Conservation (phyloP, 53 echinoderm and acorn worm genomes). For the Luidia sarsii region DNA sequence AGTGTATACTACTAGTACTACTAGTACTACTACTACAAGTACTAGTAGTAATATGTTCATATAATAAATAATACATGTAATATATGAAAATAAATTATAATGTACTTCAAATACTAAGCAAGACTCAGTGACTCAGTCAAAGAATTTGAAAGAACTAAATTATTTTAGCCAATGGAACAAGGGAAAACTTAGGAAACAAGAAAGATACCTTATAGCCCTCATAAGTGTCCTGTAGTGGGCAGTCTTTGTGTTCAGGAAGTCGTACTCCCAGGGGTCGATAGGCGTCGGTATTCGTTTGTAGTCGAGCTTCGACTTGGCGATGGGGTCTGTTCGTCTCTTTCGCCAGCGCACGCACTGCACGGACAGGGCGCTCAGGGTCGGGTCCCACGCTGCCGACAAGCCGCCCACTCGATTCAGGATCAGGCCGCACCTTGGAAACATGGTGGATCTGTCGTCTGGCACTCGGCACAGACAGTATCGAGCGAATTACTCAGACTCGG, state of each 20-base stretch:
- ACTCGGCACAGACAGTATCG: too few relatives aligned
- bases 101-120: too few relatives aligned
- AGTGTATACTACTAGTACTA: too few relatives aligned
- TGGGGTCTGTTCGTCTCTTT: constrained; percentile 77
- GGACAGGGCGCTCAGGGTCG: constrained; percentile 6
- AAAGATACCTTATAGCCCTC: constrained; percentile 68
- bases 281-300: constrained; percentile 79
- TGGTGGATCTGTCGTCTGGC: too few relatives aligned
- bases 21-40: too few relatives aligned
- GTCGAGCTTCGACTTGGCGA: constrained; percentile 73
- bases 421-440: constrained; percentile 52
- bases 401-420: constrained; percentile 30
- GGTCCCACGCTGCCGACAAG: constrained; percentile 12
- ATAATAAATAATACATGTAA: too few relatives aligned
- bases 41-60: too few relatives aligned
- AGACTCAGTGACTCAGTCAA: too few relatives aligned
- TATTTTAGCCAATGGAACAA: too few relatives aligned
- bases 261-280: constrained; percentile 79
- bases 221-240: constrained; percentile 65
- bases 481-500: too few relatives aligned
- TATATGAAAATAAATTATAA: too few relatives aligned
- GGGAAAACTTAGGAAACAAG: background rate
- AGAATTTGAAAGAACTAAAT: too few relatives aligned
- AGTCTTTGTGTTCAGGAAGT: constrained; percentile 60
- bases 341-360: constrained; percentile 75